Percentiles rank a stretch among this genome's conserved stretches.
Evolutionary conservation across 2,113 vertebrate species (phyloP).

Genomic region (Grus americana): DNA sequence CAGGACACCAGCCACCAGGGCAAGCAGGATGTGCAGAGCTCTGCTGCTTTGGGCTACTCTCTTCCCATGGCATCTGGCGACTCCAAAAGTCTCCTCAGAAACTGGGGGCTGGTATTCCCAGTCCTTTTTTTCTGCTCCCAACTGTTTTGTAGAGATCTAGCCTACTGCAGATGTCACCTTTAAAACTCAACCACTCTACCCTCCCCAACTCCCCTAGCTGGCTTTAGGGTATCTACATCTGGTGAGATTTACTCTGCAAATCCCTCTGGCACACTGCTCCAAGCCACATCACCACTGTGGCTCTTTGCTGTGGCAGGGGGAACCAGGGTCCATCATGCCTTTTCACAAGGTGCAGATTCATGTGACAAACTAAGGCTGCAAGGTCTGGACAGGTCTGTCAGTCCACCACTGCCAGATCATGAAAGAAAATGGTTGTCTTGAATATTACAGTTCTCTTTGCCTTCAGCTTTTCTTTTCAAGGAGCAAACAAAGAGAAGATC

Average conservation of each 20-base stretch:
- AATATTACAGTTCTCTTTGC: neutral
- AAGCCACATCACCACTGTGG: neutral
- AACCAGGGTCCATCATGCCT: neutral
- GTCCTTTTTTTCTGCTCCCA: neutral
- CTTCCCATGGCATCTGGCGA: neutral
- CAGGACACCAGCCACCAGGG: neutral
- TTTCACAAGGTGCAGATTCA: neutral
- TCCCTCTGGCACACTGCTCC: neutral
- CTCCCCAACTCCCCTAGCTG: neutral
- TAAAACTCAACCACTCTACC: neutral
- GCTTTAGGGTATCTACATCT: neutral
- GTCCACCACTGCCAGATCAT: neutral
- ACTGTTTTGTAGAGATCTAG: neutral
- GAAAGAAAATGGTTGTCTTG: neutral
- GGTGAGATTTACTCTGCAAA: neutral
- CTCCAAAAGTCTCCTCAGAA: neutral
- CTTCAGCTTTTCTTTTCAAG: neutral
- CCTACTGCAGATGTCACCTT: neutral
- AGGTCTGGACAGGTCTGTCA: neutral
- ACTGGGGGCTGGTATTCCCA: fast-evolving
- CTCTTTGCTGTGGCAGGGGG: neutral
- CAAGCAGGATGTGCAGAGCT: neutral
- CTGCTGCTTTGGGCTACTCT: neutral
- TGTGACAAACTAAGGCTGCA: neutral
- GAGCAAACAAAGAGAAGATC: neutral